Evolutionary conservation across 2,113 vertebrate species (phyloP).

Genomic region (Ophthalmolycus amberensis): DNA sequence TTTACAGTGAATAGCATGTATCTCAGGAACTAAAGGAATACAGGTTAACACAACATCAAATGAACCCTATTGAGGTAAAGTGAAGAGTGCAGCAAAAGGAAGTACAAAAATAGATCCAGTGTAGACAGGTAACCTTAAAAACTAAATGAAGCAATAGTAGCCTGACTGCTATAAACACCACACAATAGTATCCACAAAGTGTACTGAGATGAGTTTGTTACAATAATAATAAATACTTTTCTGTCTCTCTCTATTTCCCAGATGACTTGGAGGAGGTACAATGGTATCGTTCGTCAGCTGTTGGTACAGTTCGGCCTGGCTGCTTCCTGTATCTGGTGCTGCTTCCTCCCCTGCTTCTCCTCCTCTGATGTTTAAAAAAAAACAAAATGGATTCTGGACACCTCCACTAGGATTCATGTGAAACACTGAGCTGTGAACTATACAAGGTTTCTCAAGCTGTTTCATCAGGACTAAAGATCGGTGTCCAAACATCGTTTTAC

Average conservation of each 20-base stretch:
- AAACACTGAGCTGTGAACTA: neutral
- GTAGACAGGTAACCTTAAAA: neutral
- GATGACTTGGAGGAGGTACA: conserved; percentile 66
- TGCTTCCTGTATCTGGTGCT: conserved; percentile 5
- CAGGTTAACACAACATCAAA: neutral
- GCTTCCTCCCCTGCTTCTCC: conserved; percentile 23
- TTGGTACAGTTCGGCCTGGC: neutral
- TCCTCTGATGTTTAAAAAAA: conserved; percentile 13
- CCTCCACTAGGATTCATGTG: neutral
- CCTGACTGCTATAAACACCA: too few relatives aligned
- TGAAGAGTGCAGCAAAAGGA: neutral
- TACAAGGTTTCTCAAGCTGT: neutral
- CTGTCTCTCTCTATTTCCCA: conserved; percentile 8
- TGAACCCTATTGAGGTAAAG: neutral
- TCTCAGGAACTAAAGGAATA: neutral
- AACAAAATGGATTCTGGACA: neutral
- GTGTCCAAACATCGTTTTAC: neutral
- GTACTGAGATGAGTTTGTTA: neutral
- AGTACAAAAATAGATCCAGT: neutral
- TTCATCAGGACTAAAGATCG: neutral
- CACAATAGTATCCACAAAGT: neutral
- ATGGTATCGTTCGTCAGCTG: conserved; percentile 55
- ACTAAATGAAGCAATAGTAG: neutral
- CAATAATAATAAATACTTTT: neutral
- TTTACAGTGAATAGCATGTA: neutral